These are phyloP conservation scores for Poecile atricapillus DNA, from an alignment of 2,113 vertebrate genomes.

Conservation along the genomic window DNA sequence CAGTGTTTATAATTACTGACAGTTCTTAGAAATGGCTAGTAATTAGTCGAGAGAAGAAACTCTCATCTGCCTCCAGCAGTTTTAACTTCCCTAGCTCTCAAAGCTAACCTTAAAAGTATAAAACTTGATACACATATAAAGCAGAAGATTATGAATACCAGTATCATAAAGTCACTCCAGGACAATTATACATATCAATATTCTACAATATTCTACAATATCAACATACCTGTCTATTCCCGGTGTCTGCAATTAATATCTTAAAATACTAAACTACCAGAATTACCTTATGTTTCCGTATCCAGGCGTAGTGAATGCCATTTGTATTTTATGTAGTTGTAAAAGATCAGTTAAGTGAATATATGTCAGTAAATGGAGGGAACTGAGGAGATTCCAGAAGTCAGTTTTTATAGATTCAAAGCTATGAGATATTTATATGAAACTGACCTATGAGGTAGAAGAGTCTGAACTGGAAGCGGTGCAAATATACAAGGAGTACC, in stretches of 20 bases:
- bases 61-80: too few species aligned
- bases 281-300: not conserved
- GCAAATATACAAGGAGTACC: not conserved
- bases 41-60: too few species aligned
- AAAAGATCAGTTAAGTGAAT: not conserved
- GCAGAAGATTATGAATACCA: too few species aligned
- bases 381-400: not conserved
- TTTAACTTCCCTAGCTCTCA: too few species aligned
- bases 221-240: not conserved
- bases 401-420: not conserved
- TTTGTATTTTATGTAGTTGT: not conserved
- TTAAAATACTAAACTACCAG: not conserved
- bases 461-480: not conserved
- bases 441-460: not conserved
- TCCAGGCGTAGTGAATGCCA: not conserved
- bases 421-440: not conserved
- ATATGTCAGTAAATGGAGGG: not conserved
- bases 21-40: too few species aligned
- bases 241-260: constrained; percentile 1
- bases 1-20: too few species aligned
- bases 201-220: not conserved
- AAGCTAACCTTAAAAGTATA: too few species aligned
- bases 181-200: too few species aligned
- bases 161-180: too few species aligned
- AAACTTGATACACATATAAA: too few species aligned